phyloP scores from a whole-genome alignment of 2,113 vertebrate species.

The Brachypteracias leptosomus region DNA sequence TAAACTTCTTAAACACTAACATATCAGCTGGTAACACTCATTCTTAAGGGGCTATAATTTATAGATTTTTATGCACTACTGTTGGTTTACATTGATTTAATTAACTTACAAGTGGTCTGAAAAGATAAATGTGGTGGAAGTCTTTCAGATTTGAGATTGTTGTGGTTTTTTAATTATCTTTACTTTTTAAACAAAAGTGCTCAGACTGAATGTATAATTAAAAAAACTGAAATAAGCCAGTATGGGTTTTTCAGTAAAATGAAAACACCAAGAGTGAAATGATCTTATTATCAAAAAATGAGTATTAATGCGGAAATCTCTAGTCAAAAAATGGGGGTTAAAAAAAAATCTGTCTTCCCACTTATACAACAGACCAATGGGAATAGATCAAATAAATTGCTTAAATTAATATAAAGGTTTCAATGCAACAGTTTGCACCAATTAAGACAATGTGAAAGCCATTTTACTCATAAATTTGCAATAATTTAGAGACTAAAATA shows the following conservation, averaged over 20 bases:
- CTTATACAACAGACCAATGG: not conserved
- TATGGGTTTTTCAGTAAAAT: not conserved
- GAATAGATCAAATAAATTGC: not conserved
- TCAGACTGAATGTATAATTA: not conserved
- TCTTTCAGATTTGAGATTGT: not conserved
- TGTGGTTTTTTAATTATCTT: not conserved
- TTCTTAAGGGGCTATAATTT: not conserved
- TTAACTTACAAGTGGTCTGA: not conserved
- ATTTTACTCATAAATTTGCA: not conserved
- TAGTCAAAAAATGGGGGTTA: not conserved
- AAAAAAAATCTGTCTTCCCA: not conserved
- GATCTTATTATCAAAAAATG: not conserved
- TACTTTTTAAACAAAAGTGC: not conserved
- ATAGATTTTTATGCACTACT: not conserved
- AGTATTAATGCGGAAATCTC: not conserved
- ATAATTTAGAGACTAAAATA: not conserved
- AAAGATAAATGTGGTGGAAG: not conserved
- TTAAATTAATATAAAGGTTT: not conserved
- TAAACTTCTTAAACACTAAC: not conserved
- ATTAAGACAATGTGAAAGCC: not conserved
- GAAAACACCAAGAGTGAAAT: not conserved
- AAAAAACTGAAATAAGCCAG: not conserved
- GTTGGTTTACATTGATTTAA: not conserved
- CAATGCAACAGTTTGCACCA: not conserved
- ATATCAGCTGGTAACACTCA: not conserved